Percentiles rank a stretch among this genome's conserved stretches.
Conservation (phyloP, 1,140 invertebrate species). For the Phenacoccus solenopsis region DNA sequence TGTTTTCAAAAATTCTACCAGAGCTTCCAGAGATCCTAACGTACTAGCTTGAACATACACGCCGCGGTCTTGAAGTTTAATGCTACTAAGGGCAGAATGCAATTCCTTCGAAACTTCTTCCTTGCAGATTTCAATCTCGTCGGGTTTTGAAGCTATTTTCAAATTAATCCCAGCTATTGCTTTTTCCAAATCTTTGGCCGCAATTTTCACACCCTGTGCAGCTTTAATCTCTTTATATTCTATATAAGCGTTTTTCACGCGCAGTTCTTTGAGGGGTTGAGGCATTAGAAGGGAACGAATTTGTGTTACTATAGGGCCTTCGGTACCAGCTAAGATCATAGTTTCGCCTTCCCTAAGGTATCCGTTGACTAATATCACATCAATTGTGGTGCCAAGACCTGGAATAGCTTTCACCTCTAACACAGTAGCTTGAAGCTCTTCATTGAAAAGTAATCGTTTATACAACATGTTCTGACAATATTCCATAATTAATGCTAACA, state of each 20-base stretch:
- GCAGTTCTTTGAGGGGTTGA: constrained; percentile 91
- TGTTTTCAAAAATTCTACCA: constrained; percentile 86
- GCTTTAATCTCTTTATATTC: constrained; percentile 91
- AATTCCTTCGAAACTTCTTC: constrained; percentile 71
- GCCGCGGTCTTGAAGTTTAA: constrained; percentile 81
- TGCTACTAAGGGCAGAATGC: constrained; percentile 76
- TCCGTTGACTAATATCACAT: constrained; percentile 97
- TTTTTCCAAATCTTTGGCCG: constrained; percentile 94
- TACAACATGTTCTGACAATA: constrained; percentile 81
- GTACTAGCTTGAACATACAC: constrained; percentile 99
- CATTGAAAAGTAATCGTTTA: constrained; percentile 80
- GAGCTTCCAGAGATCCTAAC: constrained; percentile 90
- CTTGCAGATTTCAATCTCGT: constrained; percentile 82
- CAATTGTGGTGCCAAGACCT: constrained; percentile 96
- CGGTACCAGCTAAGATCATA: constrained; percentile 89
- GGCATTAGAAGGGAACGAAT: constrained; percentile 95
- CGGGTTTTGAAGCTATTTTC: constrained; percentile 74
- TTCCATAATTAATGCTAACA: constrained; percentile 85
- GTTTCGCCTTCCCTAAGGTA: constrained; percentile 83
- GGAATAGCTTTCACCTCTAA: constrained; percentile 81
- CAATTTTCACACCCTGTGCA: constrained; percentile 97
- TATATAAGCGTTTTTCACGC: constrained; percentile 74
- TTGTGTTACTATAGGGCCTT: constrained; percentile 95
- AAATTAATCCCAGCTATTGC: constrained; percentile 87
- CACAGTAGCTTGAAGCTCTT: constrained; percentile 61